Percentiles rank a stretch among this genome's conserved stretches.
phyloP scores from a whole-genome alignment of 2,888 invertebrate genomes.

The Gari tellinella region DNA sequence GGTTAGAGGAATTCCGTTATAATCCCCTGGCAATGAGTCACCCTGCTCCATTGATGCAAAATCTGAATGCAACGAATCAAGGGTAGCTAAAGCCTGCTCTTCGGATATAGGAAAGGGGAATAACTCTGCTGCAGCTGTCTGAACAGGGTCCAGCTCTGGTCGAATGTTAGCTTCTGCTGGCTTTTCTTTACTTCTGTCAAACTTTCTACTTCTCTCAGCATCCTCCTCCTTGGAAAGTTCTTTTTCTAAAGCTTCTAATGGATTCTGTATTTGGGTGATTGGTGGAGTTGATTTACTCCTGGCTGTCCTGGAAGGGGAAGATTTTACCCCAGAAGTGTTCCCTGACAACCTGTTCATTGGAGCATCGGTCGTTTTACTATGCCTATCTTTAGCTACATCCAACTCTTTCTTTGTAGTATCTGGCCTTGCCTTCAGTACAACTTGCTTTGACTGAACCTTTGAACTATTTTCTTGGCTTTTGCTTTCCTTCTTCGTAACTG shows the following conservation, averaged over 20 bases:
- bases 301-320: constrained; percentile 1
- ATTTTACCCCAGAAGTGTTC: not conserved
- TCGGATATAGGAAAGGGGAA: constrained; percentile 59
- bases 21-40: constrained; percentile 73
- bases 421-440: not conserved
- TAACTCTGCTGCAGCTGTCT: constrained; percentile 57
- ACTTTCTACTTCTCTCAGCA: constrained; percentile 27
- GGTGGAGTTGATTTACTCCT: constrained; percentile 1
- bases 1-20: constrained; percentile 76
- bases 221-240: constrained; percentile 45
- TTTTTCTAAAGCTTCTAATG: constrained; percentile 52
- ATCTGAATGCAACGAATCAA: constrained; percentile 76
- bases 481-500: constrained; percentile 3
- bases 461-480: constrained; percentile 13
- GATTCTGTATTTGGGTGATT: constrained; percentile 39
- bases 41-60: constrained; percentile 73
- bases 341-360: constrained; percentile 5
- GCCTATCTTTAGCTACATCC: constrained; percentile 1
- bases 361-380: not conserved
- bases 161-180: constrained; percentile 13
- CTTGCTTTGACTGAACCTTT: constrained; percentile 2
- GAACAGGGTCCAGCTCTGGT: constrained; percentile 52
- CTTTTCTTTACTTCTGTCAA: constrained; percentile 9
- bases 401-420: constrained; percentile 9
- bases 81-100: constrained; percentile 60